Evolutionary conservation across 2,888 invertebrate species (phyloP), one percentile per base, ranked within the genome.

Genomic region (Masnerella sp.): DNA sequence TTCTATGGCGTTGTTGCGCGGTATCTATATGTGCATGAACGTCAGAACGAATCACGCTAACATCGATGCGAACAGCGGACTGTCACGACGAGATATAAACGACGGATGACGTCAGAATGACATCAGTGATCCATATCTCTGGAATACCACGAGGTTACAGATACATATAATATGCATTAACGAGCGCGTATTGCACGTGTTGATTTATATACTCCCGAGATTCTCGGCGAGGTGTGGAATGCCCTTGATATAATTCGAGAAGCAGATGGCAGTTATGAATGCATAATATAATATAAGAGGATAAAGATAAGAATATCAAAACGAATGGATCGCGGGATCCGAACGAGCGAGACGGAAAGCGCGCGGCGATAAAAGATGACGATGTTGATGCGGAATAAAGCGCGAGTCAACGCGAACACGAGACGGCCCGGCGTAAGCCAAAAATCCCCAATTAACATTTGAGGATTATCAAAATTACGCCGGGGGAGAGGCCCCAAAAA

Each of bases 121-220:
- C 85, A 86, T 85, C 85, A 85, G 82, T 85, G 86, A 86, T 86
- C 85, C 82, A 83, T 85, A 85, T 85, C 85, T 80, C 75, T 71
- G 76, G 79, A 78, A 81, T 77, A 80, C 76, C 78, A 67, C 58
- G 51, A 71, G 71, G 75, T 76, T 69, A 71, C 59, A 71, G 67
- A 71, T 75, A 67, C 69, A 73, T 73, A 74, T 75, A 75, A 75
- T 75, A 64, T 71, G 51, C 69, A 72, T 68, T 69, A 74, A 74
- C 69, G 61, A 43, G 69, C 58, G 34, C 65, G 52, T 68, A 58
- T 68, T 62, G 56, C 59, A 70, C 65, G 68, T 59, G 47, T 62
- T 73, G 73, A 71, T 71, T 73, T 67, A 76, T 74, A 70, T 69
- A 54, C 65, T 64, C 30, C 43, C 7, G 69, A 69, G 72, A 56